Percentiles rank a stretch among this genome's conserved stretches.
Conservation (phyloP, 1,140 invertebrate genomes). For the Zaprionus lachaisei region DNA sequence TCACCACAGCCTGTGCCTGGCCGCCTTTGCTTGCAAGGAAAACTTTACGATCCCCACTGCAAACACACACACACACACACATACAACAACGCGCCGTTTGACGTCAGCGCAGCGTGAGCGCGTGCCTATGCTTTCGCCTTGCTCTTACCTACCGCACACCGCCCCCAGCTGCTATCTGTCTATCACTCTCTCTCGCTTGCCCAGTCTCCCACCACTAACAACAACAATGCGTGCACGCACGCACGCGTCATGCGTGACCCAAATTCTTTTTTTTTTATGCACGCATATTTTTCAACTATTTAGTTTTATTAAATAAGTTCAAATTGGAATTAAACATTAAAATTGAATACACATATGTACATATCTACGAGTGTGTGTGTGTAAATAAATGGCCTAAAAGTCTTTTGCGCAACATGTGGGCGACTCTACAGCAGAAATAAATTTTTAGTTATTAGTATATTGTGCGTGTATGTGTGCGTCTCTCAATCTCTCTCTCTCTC, state of each 20-base stretch:
- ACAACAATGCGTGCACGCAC: conserved; percentile 22
- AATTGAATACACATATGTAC: background rate
- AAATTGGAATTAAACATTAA: conserved; percentile 23
- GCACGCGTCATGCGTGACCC: conserved; percentile 60
- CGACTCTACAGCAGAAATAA: conserved; percentile 42
- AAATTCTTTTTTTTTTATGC: conserved; percentile 38
- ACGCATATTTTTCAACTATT: conserved; percentile 16
- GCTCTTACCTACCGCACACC: background rate
- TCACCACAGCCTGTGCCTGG: background rate
- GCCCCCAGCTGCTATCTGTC: conserved; percentile 2
- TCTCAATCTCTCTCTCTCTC: background rate
- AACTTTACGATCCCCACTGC: conserved; percentile 29
- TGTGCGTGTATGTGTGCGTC: conserved; percentile 12
- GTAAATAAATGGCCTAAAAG: conserved; percentile 18
- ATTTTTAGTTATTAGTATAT: conserved; percentile 34
- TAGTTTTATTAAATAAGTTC: conserved; percentile 47
- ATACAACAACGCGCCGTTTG: conserved; percentile 19
- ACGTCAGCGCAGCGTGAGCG: conserved; percentile 40
- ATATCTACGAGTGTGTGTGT: background rate
- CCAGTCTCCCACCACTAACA: conserved; percentile 19
- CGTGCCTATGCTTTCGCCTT: conserved; percentile 47
- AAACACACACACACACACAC: background rate
- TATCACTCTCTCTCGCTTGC: conserved; percentile 12
- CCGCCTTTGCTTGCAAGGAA: conserved; percentile 27
- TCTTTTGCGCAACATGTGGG: conserved; percentile 61